Evolutionary conservation across 2,888 invertebrate species (phyloP).

Genomic region (Caenorhabditis doughertyi): DNA sequence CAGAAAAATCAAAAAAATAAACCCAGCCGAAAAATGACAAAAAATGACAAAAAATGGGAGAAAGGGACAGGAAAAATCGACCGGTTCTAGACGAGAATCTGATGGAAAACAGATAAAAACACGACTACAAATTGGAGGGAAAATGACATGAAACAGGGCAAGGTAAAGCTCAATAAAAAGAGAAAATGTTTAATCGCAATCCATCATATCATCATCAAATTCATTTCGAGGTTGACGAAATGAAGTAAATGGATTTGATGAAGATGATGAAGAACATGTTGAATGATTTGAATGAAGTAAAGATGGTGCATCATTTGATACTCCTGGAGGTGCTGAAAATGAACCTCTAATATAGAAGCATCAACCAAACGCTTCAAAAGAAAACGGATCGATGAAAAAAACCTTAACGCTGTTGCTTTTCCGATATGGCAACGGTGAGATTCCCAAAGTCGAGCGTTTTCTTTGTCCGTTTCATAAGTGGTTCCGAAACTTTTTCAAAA

Average conservation of each 20-base stretch:
- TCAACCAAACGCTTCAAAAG: background rate
- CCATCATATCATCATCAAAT: conserved; percentile 67
- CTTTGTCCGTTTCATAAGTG: too few relatives aligned
- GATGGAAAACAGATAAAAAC: conserved; percentile 3
- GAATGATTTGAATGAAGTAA: conserved; percentile 54
- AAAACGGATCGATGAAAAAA: too few relatives aligned
- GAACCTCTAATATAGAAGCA: background rate
- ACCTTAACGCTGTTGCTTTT: too few relatives aligned
- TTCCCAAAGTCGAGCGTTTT: too few relatives aligned
- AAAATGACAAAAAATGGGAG: conserved; percentile 7
- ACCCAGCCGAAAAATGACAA: conserved; percentile 47
- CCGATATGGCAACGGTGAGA: too few relatives aligned
- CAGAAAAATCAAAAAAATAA: conserved; percentile 17
- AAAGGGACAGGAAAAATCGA: conserved; percentile 21
- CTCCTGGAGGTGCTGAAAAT: conserved; percentile 10
- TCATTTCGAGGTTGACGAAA: conserved; percentile 57
- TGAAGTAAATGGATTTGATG: conserved; percentile 65
- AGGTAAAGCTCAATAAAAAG: conserved; percentile 17
- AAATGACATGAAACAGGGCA: conserved; percentile 22
- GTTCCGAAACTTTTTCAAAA: too few relatives aligned
- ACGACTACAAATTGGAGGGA: background rate
- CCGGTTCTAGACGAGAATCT: conserved; percentile 56
- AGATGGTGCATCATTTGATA: conserved; percentile 35
- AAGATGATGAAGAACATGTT: conserved; percentile 56
- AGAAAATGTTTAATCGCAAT: conserved; percentile 55